Evolutionary conservation across 2,797 vertebrate species (phyloP).

Genomic region (Pseudochromis fuscus): DNA sequence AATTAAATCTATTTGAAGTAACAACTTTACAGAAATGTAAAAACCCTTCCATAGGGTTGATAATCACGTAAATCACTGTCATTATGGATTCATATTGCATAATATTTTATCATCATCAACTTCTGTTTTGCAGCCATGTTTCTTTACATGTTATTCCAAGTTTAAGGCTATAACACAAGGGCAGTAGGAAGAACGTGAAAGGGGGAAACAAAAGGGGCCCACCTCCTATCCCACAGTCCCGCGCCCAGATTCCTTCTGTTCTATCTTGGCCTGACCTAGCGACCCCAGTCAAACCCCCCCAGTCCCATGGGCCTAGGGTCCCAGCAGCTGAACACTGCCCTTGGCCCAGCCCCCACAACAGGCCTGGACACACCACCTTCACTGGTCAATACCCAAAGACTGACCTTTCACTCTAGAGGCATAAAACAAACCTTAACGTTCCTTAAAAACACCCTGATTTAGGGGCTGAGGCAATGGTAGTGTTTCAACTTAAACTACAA

Average conservation of each 20-base stretch:
- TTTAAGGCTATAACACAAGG: slow-evolving; percentile 68
- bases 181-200: slow-evolving; percentile 53
- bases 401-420: slow-evolving; percentile 79
- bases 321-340: slow-evolving; percentile 82
- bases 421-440: slow-evolving; percentile 77
- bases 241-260: slow-evolving; percentile 83
- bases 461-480: slow-evolving; percentile 23
- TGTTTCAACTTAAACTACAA: slow-evolving; percentile 53
- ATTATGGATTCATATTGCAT: neutral
- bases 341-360: slow-evolving; percentile 69
- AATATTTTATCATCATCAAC: neutral
- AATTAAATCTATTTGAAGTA: neutral
- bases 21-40: neutral
- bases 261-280: slow-evolving; percentile 81
- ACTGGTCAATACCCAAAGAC: slow-evolving; percentile 79
- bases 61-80: slow-evolving; percentile 1
- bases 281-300: slow-evolving; percentile 77
- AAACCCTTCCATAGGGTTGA: neutral
- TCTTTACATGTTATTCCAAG: slow-evolving; percentile 48
- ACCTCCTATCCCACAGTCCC: slow-evolving; percentile 70
- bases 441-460: slow-evolving; percentile 70
- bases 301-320: slow-evolving; percentile 80
- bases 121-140: slow-evolving; percentile 33
- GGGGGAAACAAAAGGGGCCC: slow-evolving; percentile 77
- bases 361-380: slow-evolving; percentile 70